phyloP scores from a whole-genome alignment of 2,888 invertebrate species.

The Petrolisthes cinctipes region DNA sequence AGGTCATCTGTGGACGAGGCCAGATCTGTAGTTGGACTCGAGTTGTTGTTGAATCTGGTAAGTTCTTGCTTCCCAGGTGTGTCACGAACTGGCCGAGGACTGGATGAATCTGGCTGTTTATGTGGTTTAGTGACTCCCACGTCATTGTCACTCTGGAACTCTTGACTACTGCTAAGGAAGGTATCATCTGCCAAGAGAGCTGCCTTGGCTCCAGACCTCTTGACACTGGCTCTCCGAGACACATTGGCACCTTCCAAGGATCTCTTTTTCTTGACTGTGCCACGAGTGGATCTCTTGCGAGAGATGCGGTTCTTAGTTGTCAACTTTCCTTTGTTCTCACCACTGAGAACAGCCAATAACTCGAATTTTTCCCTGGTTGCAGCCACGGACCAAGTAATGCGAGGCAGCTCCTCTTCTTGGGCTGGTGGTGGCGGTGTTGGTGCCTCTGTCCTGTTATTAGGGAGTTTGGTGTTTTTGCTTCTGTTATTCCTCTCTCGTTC shows the following conservation, averaged over 20 bases:
- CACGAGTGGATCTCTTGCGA: conserved; percentile 16
- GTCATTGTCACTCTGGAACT: neutral
- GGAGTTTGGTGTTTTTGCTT: neutral
- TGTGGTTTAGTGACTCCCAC: neutral
- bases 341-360: conserved; percentile 34
- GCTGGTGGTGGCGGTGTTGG: conserved; percentile 1
- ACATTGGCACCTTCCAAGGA: conserved; percentile 17
- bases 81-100: conserved; percentile 14
- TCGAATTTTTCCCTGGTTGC: conserved; percentile 54
- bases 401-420: neutral
- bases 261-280: conserved; percentile 34
- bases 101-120: conserved; percentile 6
- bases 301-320: conserved; percentile 51
- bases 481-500: neutral
- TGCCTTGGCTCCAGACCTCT: conserved; percentile 11
- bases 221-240: neutral
- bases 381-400: conserved; percentile 53
- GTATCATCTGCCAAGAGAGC: neutral
- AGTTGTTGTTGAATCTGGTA: neutral
- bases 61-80: conserved; percentile 17
- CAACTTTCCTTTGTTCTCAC: conserved; percentile 48
- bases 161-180: conserved; percentile 14
- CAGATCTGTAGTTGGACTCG: neutral
- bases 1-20: conserved; percentile 1
- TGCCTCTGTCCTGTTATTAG: neutral